Conservation (phyloP, 2,888 invertebrate genomes). For the Alcis repandata region DNA sequence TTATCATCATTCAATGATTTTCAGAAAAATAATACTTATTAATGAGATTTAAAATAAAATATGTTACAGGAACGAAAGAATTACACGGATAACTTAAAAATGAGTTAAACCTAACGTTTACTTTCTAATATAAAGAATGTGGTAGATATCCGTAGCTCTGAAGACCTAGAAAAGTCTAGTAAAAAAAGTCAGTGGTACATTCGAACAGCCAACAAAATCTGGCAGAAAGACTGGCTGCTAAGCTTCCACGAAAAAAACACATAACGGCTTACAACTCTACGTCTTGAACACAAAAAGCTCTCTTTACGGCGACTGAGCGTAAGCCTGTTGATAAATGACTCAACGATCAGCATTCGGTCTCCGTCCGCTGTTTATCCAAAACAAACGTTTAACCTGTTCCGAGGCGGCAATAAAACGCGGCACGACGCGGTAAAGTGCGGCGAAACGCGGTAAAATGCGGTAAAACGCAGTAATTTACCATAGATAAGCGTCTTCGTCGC, state of each 20-base stretch:
- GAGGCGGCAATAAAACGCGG: constrained; percentile 41
- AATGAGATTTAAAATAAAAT: no score
- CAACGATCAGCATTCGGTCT: constrained; percentile 34
- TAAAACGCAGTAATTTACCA: constrained; percentile 60
- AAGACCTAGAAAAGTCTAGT: no score
- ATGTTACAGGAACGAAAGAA: no score
- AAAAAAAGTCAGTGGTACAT: background rate
- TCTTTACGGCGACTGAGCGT: constrained; percentile 2
- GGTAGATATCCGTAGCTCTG: no score
- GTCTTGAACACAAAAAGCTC: constrained; percentile 7
- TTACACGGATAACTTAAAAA: no score
- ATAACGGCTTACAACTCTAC: background rate
- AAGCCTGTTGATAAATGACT: constrained; percentile 30
- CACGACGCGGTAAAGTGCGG: constrained; percentile 28
- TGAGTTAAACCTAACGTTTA: no score
- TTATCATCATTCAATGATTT: no score
- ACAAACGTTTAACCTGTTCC: constrained; percentile 35
- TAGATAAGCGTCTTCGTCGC: constrained; percentile 59
- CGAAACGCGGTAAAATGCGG: constrained; percentile 41
- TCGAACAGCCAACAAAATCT: background rate
- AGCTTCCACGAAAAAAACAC: background rate
- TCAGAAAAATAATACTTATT: no score
- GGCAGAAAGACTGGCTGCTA: constrained; percentile 5
- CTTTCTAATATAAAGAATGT: no score
- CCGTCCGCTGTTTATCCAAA: constrained; percentile 31